Evolutionary conservation across 2,113 vertebrate genomes (phyloP).

Genomic region (Meles meles): DNA sequence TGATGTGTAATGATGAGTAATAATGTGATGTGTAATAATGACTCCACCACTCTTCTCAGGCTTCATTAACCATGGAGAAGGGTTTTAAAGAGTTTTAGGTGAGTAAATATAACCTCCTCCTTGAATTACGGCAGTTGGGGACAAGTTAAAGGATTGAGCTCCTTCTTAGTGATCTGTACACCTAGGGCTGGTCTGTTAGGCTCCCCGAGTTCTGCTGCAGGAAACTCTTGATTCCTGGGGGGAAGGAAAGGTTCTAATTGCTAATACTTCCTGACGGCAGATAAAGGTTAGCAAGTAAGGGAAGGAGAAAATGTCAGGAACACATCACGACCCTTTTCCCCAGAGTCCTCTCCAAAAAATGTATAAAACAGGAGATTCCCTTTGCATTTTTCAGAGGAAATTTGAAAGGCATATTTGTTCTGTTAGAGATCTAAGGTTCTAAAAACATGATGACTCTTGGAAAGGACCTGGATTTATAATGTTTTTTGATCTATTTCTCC

Average conservation of each 20-base stretch:
- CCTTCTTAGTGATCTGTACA: no score
- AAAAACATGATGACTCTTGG: background rate
- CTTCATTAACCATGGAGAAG: background rate
- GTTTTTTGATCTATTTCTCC: background rate
- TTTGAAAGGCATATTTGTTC: background rate
- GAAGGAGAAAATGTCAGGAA: background rate
- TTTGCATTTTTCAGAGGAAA: background rate
- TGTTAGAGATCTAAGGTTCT: background rate
- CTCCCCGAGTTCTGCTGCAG: rapidly evolving
- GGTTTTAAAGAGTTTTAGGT: background rate
- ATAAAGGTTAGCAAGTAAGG: background rate
- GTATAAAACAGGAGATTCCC: background rate
- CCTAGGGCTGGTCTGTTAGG: background rate
- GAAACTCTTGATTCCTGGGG: background rate
- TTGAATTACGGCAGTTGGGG: background rate
- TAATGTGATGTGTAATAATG: background rate
- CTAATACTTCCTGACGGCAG: background rate
- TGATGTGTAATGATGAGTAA: background rate
- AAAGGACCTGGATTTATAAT: background rate
- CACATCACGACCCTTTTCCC: background rate
- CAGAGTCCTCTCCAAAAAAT: background rate
- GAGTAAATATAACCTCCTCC: background rate
- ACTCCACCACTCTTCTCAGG: background rate
- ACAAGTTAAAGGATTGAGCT: background rate
- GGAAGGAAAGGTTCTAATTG: background rate